Percentiles rank a stretch among this genome's conserved stretches.
phyloP scores from a whole-genome alignment of 2,113 vertebrate genomes.

The Alexandromys fortis region DNA sequence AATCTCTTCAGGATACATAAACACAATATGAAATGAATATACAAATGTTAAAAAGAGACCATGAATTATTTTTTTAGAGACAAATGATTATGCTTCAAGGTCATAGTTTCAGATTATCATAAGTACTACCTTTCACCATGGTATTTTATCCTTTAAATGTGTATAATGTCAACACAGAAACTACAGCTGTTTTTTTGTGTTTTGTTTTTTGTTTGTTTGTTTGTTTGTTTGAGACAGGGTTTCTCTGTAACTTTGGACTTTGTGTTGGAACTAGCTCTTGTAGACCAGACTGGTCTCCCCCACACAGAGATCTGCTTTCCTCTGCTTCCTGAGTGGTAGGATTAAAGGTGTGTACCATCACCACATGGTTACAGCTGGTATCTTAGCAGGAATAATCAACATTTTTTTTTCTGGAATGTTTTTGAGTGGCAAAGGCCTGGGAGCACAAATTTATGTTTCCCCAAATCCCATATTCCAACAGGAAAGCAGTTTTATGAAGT shows the following conservation, averaged over 20 bases:
- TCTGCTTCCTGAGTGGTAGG: too few relatives aligned
- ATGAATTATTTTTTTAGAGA: background rate
- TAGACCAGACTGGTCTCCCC: too few relatives aligned
- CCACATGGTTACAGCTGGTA: background rate
- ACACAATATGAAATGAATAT: background rate
- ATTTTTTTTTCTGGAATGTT: background rate
- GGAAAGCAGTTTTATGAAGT: background rate
- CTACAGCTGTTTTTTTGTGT: background rate
- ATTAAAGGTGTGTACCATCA: too few relatives aligned
- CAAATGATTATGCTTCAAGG: background rate
- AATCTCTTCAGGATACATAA: background rate
- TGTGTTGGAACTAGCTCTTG: too few relatives aligned
- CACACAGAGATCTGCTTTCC: too few relatives aligned
- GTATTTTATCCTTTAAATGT: background rate
- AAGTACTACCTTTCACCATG: background rate
- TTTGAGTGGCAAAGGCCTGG: background rate
- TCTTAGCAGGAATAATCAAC: background rate
- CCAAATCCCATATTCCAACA: background rate
- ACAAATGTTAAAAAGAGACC: background rate
- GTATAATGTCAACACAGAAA: background rate
- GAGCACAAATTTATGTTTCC: rapidly evolving
- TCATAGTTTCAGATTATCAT: background rate
- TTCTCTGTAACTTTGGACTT: too few relatives aligned
- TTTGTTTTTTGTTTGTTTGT: too few relatives aligned
- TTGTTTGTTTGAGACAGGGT: too few relatives aligned